Conservation (phyloP, 2,888 invertebrate genomes). For the Poecilobothrus nobilitatus region DNA sequence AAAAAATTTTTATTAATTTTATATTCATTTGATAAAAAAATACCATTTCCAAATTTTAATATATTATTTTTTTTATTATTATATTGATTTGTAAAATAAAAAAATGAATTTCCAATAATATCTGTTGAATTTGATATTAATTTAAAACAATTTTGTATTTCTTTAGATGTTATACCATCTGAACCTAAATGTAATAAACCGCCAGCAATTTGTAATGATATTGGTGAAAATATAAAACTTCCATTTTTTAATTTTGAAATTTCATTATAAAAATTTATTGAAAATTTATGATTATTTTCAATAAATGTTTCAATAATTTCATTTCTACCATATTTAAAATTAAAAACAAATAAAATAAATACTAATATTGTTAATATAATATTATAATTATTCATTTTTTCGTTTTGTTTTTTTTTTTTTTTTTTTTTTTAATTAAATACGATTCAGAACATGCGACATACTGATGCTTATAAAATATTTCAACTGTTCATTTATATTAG, state of each 20-base stretch:
- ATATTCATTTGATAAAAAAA: constrained; percentile 56
- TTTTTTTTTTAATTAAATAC: no score
- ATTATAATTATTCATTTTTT: no score
- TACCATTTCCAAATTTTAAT: constrained; percentile 60
- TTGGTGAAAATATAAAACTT: constrained; percentile 62
- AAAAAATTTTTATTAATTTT: constrained; percentile 50
- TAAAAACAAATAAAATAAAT: no score
- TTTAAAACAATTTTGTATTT: constrained; percentile 49
- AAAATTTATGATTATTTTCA: background rate
- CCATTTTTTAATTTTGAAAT: constrained; percentile 47
- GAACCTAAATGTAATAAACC: constrained; percentile 62
- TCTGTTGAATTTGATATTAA: constrained; percentile 15
- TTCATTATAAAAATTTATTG: constrained; percentile 15
- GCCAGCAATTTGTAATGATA: constrained; percentile 60
- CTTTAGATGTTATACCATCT: constrained; percentile 48
- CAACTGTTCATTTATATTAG: no score
- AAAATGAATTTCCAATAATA: constrained; percentile 17
- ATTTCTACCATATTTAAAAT: no score
- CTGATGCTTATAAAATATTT: no score
- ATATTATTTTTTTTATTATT: background rate
- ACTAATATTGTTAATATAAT: no score
- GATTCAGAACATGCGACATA: no score
- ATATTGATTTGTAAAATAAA: constrained; percentile 13
- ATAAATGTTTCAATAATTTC: background rate
- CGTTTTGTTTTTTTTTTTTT: no score